Evolutionary conservation across 2,888 invertebrate species (phyloP).

Genomic region (Xestoiulus laeticollis): DNA sequence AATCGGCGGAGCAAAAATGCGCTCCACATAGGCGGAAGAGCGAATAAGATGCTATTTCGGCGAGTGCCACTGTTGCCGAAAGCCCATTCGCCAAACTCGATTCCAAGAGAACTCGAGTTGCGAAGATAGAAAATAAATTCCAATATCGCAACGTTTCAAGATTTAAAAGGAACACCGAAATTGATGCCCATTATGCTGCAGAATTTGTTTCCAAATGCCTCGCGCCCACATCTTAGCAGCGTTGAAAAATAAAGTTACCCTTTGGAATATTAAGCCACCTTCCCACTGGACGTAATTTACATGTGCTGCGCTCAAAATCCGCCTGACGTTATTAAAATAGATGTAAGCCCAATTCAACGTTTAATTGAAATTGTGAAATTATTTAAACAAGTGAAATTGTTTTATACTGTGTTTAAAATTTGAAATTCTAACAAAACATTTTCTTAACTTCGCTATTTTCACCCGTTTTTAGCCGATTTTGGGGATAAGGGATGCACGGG

Average conservation of each 20-base stretch:
- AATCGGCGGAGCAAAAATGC: conserved; percentile 7
- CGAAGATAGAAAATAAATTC: neutral
- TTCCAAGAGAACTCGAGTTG: neutral
- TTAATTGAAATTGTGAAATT: too few relatives aligned
- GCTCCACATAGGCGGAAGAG: conserved; percentile 24
- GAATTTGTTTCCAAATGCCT: neutral
- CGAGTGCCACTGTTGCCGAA: conserved; percentile 21
- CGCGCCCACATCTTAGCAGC: neutral
- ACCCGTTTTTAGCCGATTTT: too few relatives aligned
- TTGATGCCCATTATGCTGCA: conserved; percentile 29
- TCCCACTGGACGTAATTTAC: too few relatives aligned
- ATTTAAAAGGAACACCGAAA: neutral
- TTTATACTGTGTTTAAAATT: too few relatives aligned
- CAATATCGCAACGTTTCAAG: neutral
- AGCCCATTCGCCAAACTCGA: conserved; percentile 38
- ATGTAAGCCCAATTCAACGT: too few relatives aligned
- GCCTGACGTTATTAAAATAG: too few relatives aligned
- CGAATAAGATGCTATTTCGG: conserved; percentile 25
- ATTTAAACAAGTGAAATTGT: too few relatives aligned
- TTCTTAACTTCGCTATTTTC: too few relatives aligned
- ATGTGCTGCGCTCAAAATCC: too few relatives aligned
- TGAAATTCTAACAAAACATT: too few relatives aligned
- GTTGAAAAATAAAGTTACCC: neutral
- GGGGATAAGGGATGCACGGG: too few relatives aligned
- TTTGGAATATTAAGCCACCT: conserved; percentile 31